These are phyloP conservation scores for Chloropsis hardwickii DNA, from an alignment of 2,113 vertebrate genomes.

Conservation along the genomic window DNA sequence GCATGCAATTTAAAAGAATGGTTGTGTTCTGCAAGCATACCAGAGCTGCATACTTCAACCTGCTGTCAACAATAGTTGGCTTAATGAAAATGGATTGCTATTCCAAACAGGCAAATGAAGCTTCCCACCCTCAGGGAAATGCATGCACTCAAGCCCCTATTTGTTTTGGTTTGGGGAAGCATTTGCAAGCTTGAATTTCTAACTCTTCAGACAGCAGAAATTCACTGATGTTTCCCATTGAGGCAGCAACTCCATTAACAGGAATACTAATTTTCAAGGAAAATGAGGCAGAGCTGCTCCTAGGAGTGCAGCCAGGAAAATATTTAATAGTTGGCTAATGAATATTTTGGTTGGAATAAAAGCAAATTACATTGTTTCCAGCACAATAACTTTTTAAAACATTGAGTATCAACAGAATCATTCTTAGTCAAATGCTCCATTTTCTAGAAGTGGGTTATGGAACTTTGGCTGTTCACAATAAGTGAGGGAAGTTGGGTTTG, in stretches of 20 bases:
- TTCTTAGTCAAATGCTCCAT: constrained; percentile 35
- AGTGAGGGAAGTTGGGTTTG: not conserved
- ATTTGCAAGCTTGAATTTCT: not conserved
- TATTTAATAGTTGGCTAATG: constrained; percentile 28
- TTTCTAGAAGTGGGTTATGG: constrained; percentile 6
- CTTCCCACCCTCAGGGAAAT: constrained; percentile 54
- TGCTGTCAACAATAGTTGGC: constrained; percentile 30
- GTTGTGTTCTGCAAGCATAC: not conserved
- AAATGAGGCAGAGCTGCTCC: constrained; percentile 19
- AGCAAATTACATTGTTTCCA: constrained; percentile 61
- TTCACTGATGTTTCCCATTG: not conserved
- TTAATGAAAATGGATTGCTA: constrained; percentile 16
- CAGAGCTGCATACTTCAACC: constrained; percentile 47
- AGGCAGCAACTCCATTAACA: not conserved
- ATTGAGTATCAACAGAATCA: constrained; percentile 3
- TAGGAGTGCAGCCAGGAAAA: constrained; percentile 57
- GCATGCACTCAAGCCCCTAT: not conserved
- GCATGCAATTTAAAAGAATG: constrained; percentile 31
- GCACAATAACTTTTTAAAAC: constrained; percentile 49
- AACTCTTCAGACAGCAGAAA: not conserved
- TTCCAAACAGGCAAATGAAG: constrained; percentile 20
- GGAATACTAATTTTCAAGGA: constrained; percentile 24
- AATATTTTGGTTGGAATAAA: constrained; percentile 58
- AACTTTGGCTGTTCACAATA: not conserved
- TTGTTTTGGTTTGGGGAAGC: not conserved